Evolutionary conservation across 2,797 vertebrate species (phyloP).

Genomic region (Brachymystax lenok): DNA sequence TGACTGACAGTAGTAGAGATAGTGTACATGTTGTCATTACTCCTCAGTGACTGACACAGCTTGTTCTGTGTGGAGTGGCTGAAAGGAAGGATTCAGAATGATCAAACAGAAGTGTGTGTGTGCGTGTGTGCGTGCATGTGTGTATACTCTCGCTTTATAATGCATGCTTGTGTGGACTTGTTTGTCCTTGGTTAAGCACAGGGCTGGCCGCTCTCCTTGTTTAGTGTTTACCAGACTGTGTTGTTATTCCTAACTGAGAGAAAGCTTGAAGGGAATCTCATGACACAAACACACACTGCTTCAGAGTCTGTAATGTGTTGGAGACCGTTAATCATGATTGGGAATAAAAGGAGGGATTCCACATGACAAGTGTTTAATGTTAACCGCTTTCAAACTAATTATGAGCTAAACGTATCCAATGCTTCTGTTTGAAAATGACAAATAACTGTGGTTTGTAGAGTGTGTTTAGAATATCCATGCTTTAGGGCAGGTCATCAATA

Average conservation of each 20-base stretch:
- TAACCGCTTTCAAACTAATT: not conserved
- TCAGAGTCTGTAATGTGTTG: slow-evolving; percentile 3
- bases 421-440: not conserved
- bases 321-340: slow-evolving; percentile 16
- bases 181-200: slow-evolving; percentile 48
- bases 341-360: slow-evolving; percentile 19
- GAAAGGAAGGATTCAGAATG: slow-evolving; percentile 27
- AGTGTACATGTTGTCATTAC: slow-evolving; percentile 46
- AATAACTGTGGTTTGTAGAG: not conserved
- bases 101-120: slow-evolving; percentile 10
- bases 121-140: not conserved
- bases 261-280: slow-evolving; percentile 31
- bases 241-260: slow-evolving; percentile 38
- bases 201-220: slow-evolving; percentile 33
- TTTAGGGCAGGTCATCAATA: too few relatives aligned
- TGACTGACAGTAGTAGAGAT: not conserved
- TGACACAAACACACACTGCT: slow-evolving; percentile 30
- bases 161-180: slow-evolving; percentile 64
- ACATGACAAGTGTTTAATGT: slow-evolving; percentile 12
- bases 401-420: not conserved
- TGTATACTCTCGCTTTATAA: slow-evolving; percentile 25
- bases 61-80: slow-evolving; percentile 26
- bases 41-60: slow-evolving; percentile 32
- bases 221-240: slow-evolving; percentile 22
- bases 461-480: not conserved